A percentile compares a stretch with the other conserved stretches of the same genome.
Conservation (phyloP, 2,888 invertebrate species). For the Pediacus dermestoides region DNA sequence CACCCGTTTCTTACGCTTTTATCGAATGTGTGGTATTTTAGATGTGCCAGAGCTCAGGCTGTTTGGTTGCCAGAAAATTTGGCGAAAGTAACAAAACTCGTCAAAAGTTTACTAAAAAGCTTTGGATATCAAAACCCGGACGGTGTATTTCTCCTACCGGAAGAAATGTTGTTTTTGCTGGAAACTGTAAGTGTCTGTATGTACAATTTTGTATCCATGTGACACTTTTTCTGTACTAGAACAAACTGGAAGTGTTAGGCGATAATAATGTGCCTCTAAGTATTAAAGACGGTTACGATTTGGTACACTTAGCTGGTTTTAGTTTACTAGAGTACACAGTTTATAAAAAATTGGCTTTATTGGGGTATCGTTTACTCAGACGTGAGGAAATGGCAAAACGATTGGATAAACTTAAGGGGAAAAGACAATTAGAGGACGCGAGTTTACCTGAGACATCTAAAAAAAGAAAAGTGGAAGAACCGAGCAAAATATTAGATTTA, state of each 20-base stretch:
- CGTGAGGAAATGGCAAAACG: conserved; percentile 18
- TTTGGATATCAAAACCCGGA: conserved; percentile 42
- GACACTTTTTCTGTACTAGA: conserved; percentile 47
- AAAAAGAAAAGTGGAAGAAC: conserved; percentile 10
- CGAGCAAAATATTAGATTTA: too few species aligned
- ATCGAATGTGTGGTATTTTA: conserved; percentile 15
- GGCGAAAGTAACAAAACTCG: conserved; percentile 34
- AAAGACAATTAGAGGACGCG: conserved; percentile 8
- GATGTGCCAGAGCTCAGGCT: conserved; percentile 38
- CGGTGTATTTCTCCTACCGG: conserved; percentile 54
- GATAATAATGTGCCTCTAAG: conserved; percentile 59
- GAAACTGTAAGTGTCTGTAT: conserved; percentile 56
- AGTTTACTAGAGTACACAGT: conserved; percentile 34
- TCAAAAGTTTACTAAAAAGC: conserved; percentile 32
- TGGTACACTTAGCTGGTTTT: conserved; percentile 43
- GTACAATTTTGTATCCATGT: conserved; percentile 5
- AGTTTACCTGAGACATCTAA: not conserved
- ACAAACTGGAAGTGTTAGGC: conserved; percentile 55
- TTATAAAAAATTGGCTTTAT: conserved; percentile 36
- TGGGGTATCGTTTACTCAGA: conserved; percentile 35
- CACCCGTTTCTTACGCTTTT: not conserved
- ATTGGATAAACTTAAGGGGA: conserved; percentile 7
- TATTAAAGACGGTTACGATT: conserved; percentile 62
- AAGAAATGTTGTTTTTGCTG: conserved; percentile 63
- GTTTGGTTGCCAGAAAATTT: conserved; percentile 35